Evolutionary conservation across 2,888 invertebrate species (phyloP).

Genomic region (Apoda limacodes): DNA sequence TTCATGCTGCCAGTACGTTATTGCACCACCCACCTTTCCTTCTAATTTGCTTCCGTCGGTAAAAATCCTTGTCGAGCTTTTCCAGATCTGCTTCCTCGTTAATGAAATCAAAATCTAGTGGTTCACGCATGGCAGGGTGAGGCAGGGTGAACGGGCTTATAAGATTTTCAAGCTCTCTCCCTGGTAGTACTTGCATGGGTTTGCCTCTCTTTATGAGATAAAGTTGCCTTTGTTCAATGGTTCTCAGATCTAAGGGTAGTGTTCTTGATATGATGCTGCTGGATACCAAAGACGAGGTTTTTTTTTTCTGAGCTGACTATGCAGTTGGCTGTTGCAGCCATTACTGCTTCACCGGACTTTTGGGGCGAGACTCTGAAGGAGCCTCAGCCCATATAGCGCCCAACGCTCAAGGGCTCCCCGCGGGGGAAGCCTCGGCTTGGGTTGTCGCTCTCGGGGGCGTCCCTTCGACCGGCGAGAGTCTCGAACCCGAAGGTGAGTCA

Average conservation of each 20-base stretch:
- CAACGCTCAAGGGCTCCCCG: no score
- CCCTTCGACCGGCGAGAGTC: no score
- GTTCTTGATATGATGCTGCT: neutral
- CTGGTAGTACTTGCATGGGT: neutral
- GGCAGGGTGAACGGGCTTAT: neutral
- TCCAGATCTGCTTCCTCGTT: neutral
- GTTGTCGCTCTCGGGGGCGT: no score
- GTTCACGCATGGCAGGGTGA: slow-evolving; percentile 4
- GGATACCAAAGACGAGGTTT: slow-evolving; percentile 4
- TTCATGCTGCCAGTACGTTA: neutral
- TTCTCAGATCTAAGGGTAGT: slow-evolving; percentile 7
- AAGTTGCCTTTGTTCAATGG: slow-evolving; percentile 2
- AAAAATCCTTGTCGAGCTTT: neutral
- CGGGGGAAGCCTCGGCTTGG: no score
- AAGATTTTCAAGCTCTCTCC: slow-evolving; percentile 4
- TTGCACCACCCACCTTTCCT: slow-evolving; percentile 6
- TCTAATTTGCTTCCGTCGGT: slow-evolving; percentile 2
- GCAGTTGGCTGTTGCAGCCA: no score
- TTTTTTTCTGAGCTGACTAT: no score
- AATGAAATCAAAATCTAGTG: neutral
- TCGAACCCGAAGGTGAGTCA: no score
- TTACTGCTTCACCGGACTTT: no score
- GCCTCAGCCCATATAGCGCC: no score
- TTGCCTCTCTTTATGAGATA: slow-evolving; percentile 9
- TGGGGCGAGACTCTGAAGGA: no score